Conservation (phyloP, 2,888 invertebrate genomes). For the Masnerella sp. region DNA sequence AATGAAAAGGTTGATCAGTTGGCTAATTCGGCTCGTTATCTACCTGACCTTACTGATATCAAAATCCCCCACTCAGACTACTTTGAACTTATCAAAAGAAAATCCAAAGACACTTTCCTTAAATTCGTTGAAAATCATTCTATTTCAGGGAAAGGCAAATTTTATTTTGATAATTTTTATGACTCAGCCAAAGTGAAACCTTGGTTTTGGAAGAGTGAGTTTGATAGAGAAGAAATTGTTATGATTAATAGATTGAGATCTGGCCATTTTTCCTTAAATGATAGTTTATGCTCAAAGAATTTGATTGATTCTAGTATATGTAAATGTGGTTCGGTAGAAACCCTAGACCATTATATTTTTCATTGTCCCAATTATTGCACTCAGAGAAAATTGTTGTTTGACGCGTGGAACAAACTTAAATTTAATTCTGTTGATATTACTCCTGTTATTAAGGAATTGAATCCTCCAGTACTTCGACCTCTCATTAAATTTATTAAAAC, state of each 20-base stretch:
- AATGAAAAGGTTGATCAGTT: constrained; percentile 23
- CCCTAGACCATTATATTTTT: constrained; percentile 3
- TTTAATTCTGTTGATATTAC: constrained; percentile 9
- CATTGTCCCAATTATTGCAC: not conserved
- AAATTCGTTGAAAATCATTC: not conserved
- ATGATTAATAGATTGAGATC: constrained; percentile 14
- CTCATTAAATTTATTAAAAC: not conserved
- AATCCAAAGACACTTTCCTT: not conserved
- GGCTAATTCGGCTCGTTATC: constrained; percentile 4
- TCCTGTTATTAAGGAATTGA: not conserved
- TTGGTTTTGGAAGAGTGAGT: constrained; percentile 20
- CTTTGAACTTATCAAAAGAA: constrained; percentile 3
- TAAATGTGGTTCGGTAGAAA: not conserved
- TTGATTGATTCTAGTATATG: not conserved
- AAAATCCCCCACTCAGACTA: constrained; percentile 2
- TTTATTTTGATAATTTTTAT: constrained; percentile 13
- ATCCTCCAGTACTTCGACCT: not conserved
- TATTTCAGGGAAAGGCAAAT: constrained; percentile 2
- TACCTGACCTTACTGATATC: not conserved
- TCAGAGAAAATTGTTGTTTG: not conserved
- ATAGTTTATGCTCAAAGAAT: constrained; percentile 8
- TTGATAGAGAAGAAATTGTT: not conserved
- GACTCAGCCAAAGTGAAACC: not conserved
- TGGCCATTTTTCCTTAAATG: constrained; percentile 6
- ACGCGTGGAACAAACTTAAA: not conserved